Evolutionary conservation across 2,888 invertebrate species (phyloP), one percentile per base, ranked within the genome.

Genomic region (Ceramica pisi): DNA sequence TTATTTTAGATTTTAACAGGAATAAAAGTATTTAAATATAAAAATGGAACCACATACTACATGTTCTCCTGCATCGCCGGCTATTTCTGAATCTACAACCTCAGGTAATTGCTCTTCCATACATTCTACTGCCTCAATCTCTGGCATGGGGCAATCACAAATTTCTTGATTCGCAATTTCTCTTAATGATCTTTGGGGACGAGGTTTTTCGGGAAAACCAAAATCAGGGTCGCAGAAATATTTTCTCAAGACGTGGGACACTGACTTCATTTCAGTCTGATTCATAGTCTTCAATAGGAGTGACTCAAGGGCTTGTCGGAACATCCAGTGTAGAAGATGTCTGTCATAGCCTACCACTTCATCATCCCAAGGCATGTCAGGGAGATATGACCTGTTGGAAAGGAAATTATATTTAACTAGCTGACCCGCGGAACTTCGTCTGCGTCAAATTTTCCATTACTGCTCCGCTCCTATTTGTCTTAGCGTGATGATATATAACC

Each of bases 141-240:
- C 94, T 0, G 92, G 90, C 78, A 92, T 86, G 0, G 87, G 8
- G 70, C 95, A 95, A 69, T 95, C 94, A 78, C 95, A 95, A 0
- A 92, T 90, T 64, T 95, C 95, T 41, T 71, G 63, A 2, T 81
- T 67, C 0, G 86, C 85, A 5, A 93, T 88, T 21, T 90, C 86
- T 69, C 90, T 90, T 8, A 92, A 78, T 3, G 90, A 88, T 31
- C 69, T 88, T 0, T 87, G 59, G 0, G 92, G 90, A 0, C 9
- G 19, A 3, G 92, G 91, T 68, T 93, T 93, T 0, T 83, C 86
- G 1, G 93, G 91, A 9, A 95, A 80, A 7, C 96, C 95, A 80
- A 95, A 94, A 38, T 94, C 92, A 21, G 96, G 95, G 67, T 95
- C 95, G 23, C 88, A 86, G 5, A 96, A 91, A 64, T 88, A 91